Conservation (phyloP, 2,113 vertebrate genomes). For the Carollia perspicillata region DNA sequence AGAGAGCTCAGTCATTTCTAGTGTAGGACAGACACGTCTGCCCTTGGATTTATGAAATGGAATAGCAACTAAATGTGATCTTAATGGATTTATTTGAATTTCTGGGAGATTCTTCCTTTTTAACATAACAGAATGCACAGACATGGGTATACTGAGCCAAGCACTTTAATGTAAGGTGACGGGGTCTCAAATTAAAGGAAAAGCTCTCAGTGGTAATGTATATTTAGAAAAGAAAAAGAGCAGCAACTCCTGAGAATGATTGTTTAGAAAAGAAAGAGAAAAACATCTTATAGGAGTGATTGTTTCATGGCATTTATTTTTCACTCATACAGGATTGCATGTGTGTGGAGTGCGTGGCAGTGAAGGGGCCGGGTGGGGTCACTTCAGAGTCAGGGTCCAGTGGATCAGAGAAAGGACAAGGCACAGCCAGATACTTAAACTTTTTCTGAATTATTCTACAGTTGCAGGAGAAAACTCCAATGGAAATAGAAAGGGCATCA, state of each 20-base stretch:
- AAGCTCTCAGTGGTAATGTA: background rate
- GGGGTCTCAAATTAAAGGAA: background rate
- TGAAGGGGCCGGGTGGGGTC: background rate
- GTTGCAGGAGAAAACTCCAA: background rate
- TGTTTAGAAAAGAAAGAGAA: background rate
- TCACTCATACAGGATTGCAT: background rate
- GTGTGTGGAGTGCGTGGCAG: accelerated
- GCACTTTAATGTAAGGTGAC: background rate
- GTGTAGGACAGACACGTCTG: background rate
- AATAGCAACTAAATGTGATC: conserved; percentile 27
- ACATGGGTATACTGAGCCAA: background rate
- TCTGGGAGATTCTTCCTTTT: conserved; percentile 7
- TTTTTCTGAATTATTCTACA: background rate
- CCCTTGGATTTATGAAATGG: conserved; percentile 39
- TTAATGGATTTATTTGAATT: conserved; percentile 46
- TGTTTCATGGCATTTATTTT: background rate
- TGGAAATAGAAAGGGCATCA: background rate
- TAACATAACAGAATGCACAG: background rate
- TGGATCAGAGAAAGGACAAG: background rate
- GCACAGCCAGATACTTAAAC: background rate
- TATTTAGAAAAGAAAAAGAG: background rate
- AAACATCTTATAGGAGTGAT: background rate
- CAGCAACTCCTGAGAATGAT: background rate
- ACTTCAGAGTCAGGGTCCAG: background rate
- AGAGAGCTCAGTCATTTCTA: conserved; percentile 30